Evolutionary conservation across 2,888 invertebrate genomes (phyloP).

Genomic region (Eulithis testata): DNA sequence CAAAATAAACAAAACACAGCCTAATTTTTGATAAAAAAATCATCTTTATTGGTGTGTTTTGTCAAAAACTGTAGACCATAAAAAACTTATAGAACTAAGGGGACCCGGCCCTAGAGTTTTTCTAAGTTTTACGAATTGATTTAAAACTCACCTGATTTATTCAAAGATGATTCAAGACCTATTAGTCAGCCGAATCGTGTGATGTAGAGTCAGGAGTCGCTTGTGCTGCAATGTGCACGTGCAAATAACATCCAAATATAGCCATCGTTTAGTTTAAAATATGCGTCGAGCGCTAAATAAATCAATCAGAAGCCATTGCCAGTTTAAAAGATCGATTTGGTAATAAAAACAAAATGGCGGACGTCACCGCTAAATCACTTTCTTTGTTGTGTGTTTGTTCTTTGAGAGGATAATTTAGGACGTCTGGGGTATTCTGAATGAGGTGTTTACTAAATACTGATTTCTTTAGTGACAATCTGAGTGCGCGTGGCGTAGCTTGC

Average conservation of each 20-base stretch:
- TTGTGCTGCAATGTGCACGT: slow-evolving; percentile 26
- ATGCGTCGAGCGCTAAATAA: slow-evolving; percentile 55
- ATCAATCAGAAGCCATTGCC: slow-evolving; percentile 74
- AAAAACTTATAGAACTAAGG: too few relatives aligned
- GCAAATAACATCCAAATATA: slow-evolving; percentile 43
- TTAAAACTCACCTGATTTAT: too few relatives aligned
- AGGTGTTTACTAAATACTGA: slow-evolving; percentile 1
- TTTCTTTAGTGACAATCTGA: too few relatives aligned
- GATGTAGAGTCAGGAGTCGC: slow-evolving; percentile 1
- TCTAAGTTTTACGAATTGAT: too few relatives aligned
- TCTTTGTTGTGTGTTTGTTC: slow-evolving; percentile 51
- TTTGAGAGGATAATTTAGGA: slow-evolving; percentile 54
- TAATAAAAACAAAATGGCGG: slow-evolving; percentile 33
- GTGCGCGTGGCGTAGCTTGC: too few relatives aligned
- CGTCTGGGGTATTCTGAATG: slow-evolving; percentile 42
- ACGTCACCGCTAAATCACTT: slow-evolving; percentile 72
- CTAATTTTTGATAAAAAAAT: too few relatives aligned
- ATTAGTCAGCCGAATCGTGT: neutral
- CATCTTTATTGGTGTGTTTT: too few relatives aligned
- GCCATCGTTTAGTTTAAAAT: slow-evolving; percentile 49
- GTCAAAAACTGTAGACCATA: too few relatives aligned
- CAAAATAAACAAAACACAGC: too few relatives aligned
- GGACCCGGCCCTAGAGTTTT: too few relatives aligned
- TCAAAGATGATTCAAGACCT: too few relatives aligned
- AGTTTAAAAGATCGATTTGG: slow-evolving; percentile 72